Percentiles rank a stretch among this genome's conserved stretches.
These are phyloP conservation scores for Monopis laevigella DNA, from an alignment of 2,888 invertebrate species.

Conservation along the genomic window DNA sequence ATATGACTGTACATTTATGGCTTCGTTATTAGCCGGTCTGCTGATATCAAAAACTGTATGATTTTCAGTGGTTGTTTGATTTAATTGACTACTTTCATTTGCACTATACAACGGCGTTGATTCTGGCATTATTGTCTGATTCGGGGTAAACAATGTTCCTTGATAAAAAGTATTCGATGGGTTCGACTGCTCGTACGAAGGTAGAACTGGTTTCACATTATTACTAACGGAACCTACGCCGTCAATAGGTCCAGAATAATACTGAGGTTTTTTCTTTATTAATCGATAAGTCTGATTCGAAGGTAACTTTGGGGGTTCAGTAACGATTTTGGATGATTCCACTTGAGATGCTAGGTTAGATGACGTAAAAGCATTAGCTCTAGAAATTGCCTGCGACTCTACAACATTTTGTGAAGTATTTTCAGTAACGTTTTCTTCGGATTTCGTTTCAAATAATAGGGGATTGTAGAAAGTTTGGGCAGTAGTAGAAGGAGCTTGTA, in stretches of 20 bases:
- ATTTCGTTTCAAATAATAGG: too few species aligned
- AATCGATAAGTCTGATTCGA: slow-evolving; percentile 40
- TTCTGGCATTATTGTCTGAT: slow-evolving; percentile 10
- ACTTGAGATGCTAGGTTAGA: slow-evolving; percentile 10
- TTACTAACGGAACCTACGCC: slow-evolving; percentile 49
- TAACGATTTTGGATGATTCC: slow-evolving; percentile 29
- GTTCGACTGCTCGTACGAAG: slow-evolving; percentile 20
- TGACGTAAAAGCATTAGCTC: too few species aligned
- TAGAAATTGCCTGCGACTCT: too few species aligned
- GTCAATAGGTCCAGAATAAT: slow-evolving; percentile 58
- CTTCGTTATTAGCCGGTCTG: too few species aligned
- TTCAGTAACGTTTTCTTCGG: too few species aligned
- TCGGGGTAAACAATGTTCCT: slow-evolving; percentile 41
- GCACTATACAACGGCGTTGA: background rate
- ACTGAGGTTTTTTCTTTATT: slow-evolving; percentile 52
- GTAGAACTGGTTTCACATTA: slow-evolving; percentile 41
- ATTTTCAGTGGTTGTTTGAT: background rate
- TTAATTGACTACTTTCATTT: too few species aligned
- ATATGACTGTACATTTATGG: too few species aligned
- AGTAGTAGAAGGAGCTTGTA: too few species aligned
- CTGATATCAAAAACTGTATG: background rate
- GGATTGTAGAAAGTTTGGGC: too few species aligned
- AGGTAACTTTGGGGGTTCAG: slow-evolving; percentile 43
- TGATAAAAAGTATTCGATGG: slow-evolving; percentile 33
- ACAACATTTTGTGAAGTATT: too few species aligned